These are phyloP conservation scores for Mobula hypostoma DNA, from an alignment of 2,113 vertebrate genomes.

Conservation along the genomic window DNA sequence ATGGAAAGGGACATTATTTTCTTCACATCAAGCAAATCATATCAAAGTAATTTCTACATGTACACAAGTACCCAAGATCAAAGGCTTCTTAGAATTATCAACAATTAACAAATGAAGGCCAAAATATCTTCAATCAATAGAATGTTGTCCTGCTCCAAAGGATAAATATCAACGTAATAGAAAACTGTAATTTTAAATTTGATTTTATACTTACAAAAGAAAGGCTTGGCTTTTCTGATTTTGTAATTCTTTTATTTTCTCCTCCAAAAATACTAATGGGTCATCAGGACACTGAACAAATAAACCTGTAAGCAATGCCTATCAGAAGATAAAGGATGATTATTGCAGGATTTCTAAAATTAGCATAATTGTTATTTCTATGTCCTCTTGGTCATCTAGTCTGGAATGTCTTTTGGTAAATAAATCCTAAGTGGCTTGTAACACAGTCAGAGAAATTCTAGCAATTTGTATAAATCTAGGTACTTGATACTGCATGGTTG, in stretches of 20 bases:
- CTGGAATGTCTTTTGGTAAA: not conserved
- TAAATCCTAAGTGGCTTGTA: not conserved
- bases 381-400: not conserved
- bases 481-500: not conserved
- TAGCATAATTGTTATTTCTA: not conserved
- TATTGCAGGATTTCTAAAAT: not conserved
- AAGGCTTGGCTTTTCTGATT: conserved; percentile 45
- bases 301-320: conserved; percentile 54
- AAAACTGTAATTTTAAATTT: not conserved
- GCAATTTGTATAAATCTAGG: not conserved
- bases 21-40: not conserved
- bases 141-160: not conserved
- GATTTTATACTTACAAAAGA: conserved; percentile 47
- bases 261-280: conserved; percentile 54
- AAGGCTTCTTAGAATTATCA: not conserved
- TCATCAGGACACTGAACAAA: conserved; percentile 50
- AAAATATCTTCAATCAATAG: not conserved
- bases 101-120: not conserved
- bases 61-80: not conserved
- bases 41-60: not conserved
- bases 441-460: not conserved
- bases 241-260: conserved; percentile 55
- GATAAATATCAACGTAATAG: not conserved
- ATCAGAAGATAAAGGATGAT: conserved; percentile 39
- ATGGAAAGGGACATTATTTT: not conserved